phyloP scores from a whole-genome alignment of 2,797 vertebrate genomes.

The Acanthurus tractus region DNA sequence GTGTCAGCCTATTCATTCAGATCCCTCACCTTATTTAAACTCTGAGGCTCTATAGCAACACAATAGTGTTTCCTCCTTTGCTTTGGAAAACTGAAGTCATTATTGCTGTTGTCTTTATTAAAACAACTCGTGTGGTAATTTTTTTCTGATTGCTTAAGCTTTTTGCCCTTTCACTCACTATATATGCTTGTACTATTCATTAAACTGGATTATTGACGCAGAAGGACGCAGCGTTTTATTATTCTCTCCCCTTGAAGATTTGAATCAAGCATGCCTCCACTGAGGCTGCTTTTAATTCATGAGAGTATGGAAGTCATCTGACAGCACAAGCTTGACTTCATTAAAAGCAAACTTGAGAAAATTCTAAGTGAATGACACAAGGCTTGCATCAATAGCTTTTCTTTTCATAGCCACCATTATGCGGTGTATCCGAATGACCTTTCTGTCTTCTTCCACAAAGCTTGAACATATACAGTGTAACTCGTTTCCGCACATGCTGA shows the following conservation, averaged over 20 bases:
- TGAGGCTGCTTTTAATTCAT: slow-evolving; percentile 22
- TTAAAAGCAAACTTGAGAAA: slow-evolving; percentile 29
- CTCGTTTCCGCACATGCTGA: slow-evolving; percentile 30
- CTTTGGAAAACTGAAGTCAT: neutral
- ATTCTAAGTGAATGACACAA: slow-evolving; percentile 5
- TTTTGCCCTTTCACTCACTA: neutral
- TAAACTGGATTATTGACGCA: too few relatives aligned
- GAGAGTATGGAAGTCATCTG: neutral
- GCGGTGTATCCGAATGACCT: slow-evolving; percentile 1
- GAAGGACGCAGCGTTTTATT: slow-evolving; percentile 37
- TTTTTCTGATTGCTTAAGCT: neutral
- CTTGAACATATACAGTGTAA: neutral
- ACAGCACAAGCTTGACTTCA: neutral
- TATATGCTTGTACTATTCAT: neutral
- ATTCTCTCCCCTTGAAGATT: slow-evolving; percentile 11
- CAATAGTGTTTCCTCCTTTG: neutral
- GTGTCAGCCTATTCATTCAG: neutral
- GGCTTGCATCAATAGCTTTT: slow-evolving; percentile 21
- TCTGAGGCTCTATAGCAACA: neutral
- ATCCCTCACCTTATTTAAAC: neutral
- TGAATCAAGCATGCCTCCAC: slow-evolving; percentile 18
- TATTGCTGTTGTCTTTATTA: neutral
- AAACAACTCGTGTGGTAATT: neutral
- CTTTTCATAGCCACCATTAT: neutral
- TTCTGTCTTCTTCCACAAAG: neutral